Evolutionary conservation across 1,140 invertebrate species (phyloP).

Genomic region (Anastrepha ludens): DNA sequence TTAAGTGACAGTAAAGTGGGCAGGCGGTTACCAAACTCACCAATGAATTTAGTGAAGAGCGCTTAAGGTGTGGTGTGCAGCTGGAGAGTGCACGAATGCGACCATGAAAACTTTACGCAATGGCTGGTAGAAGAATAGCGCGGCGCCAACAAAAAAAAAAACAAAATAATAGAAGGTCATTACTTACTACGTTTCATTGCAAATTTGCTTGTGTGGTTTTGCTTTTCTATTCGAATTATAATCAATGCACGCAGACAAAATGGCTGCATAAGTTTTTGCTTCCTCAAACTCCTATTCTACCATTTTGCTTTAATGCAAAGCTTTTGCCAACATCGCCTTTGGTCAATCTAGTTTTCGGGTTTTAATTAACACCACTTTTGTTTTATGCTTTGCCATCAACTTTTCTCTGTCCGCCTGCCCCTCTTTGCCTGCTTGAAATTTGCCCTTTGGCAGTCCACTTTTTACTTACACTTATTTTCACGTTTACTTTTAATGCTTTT

Average conservation of each 20-base stretch:
- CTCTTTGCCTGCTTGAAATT: not conserved
- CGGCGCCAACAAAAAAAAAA: not conserved
- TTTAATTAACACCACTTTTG: not conserved
- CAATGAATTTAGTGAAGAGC: not conserved
- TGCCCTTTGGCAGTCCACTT: constrained; percentile 18
- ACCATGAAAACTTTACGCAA: not conserved
- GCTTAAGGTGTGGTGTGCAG: no score
- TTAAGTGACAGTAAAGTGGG: not conserved
- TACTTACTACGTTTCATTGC: no score
- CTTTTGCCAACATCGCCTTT: not conserved
- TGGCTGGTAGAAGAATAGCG: not conserved
- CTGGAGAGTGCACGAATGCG: not conserved
- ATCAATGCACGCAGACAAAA: constrained; percentile 17
- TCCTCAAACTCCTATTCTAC: not conserved
- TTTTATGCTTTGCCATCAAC: not conserved
- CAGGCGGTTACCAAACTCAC: not conserved
- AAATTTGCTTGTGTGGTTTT: not conserved
- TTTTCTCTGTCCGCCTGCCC: not conserved
- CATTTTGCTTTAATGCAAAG: not conserved
- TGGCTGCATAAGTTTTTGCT: not conserved
- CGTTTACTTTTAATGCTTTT: not conserved
- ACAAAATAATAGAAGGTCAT: not conserved
- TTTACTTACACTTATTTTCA: not conserved
- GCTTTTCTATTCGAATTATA: not conserved
- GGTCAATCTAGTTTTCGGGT: not conserved